These are phyloP conservation scores for Istiophorus platypterus DNA, from an alignment of 2,113 vertebrate species.

Conservation along the genomic window DNA sequence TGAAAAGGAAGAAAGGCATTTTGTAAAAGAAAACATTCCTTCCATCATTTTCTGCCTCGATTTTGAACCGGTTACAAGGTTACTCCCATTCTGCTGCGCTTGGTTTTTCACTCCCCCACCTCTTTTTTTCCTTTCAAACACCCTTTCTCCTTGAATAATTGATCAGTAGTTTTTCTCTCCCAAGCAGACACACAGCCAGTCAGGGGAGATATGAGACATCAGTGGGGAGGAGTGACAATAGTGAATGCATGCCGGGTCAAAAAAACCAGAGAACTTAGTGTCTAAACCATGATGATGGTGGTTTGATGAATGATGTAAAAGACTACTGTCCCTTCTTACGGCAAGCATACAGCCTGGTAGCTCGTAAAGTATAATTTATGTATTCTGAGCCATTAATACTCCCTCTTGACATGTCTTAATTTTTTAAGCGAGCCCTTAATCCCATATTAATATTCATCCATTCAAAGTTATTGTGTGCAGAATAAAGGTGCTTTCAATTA, in stretches of 20 bases:
- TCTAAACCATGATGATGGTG: no score
- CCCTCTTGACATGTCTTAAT: neutral
- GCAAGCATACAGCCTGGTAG: neutral
- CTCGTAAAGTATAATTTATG: neutral
- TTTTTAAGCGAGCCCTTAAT: neutral
- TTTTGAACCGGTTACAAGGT: constrained; percentile 26
- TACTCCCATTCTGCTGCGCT: constrained; percentile 34
- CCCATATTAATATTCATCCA: neutral
- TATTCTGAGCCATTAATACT: neutral
- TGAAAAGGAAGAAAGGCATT: neutral
- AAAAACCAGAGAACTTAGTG: constrained; percentile 3
- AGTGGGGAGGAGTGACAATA: constrained; percentile 41
- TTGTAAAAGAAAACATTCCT: constrained; percentile 5
- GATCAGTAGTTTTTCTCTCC: constrained; percentile 73
- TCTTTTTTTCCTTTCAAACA: constrained; percentile 53
- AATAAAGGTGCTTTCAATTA: constrained; percentile 4
- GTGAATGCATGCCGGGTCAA: constrained; percentile 27
- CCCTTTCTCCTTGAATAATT: constrained; percentile 80
- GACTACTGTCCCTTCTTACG: constrained; percentile 11
- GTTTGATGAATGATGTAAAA: constrained; percentile 39
- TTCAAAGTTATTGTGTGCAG: constrained; percentile 32
- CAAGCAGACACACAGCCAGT: constrained; percentile 60
- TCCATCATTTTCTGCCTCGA: constrained; percentile 11
- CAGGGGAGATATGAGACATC: constrained; percentile 36
- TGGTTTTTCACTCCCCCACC: constrained; percentile 40